Conservation (phyloP, 1,140 invertebrate species). For the Gryon sp. region DNA sequence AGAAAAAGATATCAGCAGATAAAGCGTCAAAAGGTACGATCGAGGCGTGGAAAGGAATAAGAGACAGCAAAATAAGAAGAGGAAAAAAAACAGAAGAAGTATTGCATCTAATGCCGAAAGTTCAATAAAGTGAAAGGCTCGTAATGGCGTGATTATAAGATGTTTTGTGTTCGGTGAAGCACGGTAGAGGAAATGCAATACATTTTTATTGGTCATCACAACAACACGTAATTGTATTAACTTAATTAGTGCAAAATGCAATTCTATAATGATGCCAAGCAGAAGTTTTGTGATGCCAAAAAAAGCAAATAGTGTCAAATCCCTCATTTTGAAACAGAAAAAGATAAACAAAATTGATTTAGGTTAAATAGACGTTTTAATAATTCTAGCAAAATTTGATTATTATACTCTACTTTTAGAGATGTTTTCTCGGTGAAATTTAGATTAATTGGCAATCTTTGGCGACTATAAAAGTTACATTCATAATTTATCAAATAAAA, state of each 20-base stretch:
- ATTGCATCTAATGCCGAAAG: slow-evolving; percentile 26
- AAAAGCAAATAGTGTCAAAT: too few relatives aligned
- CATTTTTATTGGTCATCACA: slow-evolving; percentile 21
- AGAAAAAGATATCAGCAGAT: slow-evolving; percentile 14
- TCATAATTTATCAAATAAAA: too few relatives aligned
- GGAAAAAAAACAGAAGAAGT: slow-evolving; percentile 26
- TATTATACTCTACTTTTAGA: too few relatives aligned
- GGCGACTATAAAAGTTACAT: too few relatives aligned
- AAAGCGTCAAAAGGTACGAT: slow-evolving; percentile 25
- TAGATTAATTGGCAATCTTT: too few relatives aligned
- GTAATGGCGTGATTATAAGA: slow-evolving; percentile 35
- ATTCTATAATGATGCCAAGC: slow-evolving; percentile 2
- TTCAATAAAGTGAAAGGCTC: slow-evolving; percentile 40
- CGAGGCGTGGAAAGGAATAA: too few relatives aligned
- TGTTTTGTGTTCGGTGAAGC: slow-evolving; percentile 25
- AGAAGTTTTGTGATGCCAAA: too few relatives aligned
- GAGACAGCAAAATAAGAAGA: too few relatives aligned
- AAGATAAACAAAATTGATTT: too few relatives aligned
- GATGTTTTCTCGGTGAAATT: too few relatives aligned
- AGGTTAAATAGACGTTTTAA: too few relatives aligned
- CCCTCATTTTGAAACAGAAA: too few relatives aligned
- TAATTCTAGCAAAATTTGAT: background rate
- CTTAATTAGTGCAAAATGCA: slow-evolving; percentile 4
- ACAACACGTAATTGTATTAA: slow-evolving; percentile 23
- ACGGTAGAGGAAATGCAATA: slow-evolving; percentile 3